Evolutionary conservation across 2,888 invertebrate species (phyloP).

Genomic region (Drosophila cracens): DNA sequence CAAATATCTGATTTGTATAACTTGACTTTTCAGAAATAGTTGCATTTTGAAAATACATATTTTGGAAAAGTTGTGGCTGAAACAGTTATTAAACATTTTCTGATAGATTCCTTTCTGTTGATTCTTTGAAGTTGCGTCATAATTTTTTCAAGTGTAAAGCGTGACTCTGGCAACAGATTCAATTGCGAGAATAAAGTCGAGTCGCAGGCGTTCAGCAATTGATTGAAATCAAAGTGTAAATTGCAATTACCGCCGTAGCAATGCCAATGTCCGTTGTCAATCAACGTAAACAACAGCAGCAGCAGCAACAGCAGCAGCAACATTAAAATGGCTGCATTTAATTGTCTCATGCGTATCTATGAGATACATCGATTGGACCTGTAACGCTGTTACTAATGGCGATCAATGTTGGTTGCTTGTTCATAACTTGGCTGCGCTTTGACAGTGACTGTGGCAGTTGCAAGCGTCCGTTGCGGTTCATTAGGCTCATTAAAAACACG

Average conservation of each 20-base stretch:
- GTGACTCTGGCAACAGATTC: neutral
- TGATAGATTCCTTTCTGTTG: neutral
- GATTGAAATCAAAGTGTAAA: constrained; percentile 80
- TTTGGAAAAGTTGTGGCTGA: neutral
- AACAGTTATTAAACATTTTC: neutral
- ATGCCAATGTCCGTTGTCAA: constrained; percentile 59
- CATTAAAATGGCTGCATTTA: constrained; percentile 70
- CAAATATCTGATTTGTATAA: neutral
- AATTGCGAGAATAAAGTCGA: neutral
- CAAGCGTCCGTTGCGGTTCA: constrained; percentile 54
- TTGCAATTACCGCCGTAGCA: constrained; percentile 62
- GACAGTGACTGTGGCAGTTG: constrained; percentile 44
- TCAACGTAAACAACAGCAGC: constrained; percentile 39
- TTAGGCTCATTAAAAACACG: constrained; percentile 73
- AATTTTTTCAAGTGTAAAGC: neutral
- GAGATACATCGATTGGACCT: constrained; percentile 29
- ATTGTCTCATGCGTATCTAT: constrained; percentile 62
- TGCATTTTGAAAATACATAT: neutral
- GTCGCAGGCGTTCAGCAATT: constrained; percentile 47
- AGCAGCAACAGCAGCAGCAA: constrained; percentile 4
- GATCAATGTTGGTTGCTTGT: constrained; percentile 35
- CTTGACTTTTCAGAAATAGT: neutral
- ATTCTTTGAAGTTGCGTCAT: neutral
- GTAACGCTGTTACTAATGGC: constrained; percentile 26
- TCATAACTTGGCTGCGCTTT: constrained; percentile 51